Conservation (phyloP, 2,797 vertebrate species). For the Erpetoichthys calabaricus region DNA sequence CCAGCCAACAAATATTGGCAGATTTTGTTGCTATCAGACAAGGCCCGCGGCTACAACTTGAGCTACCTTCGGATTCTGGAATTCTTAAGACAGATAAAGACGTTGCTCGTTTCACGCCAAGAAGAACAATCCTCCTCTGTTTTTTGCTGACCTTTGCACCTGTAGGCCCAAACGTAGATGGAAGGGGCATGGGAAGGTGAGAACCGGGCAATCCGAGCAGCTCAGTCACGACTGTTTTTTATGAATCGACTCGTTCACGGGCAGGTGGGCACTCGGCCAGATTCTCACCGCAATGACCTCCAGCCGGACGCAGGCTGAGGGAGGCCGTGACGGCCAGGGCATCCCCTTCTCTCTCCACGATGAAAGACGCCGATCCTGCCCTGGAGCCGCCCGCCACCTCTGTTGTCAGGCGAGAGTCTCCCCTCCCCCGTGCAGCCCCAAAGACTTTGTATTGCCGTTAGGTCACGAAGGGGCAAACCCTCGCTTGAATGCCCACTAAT, state of each 20-base stretch:
- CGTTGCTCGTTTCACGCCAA: not conserved
- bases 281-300: no score
- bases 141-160: not conserved
- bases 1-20: slow-evolving; percentile 38
- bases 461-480: slow-evolving; percentile 52
- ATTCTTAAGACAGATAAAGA: slow-evolving; percentile 14
- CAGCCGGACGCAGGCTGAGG: no score
- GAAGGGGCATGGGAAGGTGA: no score
- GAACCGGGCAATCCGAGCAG: no score
- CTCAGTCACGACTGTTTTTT: no score
- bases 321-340: no score
- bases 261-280: no score
- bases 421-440: slow-evolving; percentile 8
- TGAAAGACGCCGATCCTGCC: no score
- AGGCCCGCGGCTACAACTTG: slow-evolving; percentile 21
- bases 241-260: no score
- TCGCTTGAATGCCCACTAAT: slow-evolving; percentile 80
- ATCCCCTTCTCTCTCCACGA: no score
- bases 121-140: slow-evolving; percentile 6
- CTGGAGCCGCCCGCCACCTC: no score
- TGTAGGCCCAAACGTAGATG: no score
- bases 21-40: slow-evolving; percentile 38
- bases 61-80: slow-evolving; percentile 6
- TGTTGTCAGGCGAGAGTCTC: not conserved
- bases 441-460: slow-evolving; percentile 51